Evolutionary conservation across 2,888 invertebrate species (phyloP), one percentile per base, ranked within the genome.

Genomic region (Platycnemis pennipes): DNA sequence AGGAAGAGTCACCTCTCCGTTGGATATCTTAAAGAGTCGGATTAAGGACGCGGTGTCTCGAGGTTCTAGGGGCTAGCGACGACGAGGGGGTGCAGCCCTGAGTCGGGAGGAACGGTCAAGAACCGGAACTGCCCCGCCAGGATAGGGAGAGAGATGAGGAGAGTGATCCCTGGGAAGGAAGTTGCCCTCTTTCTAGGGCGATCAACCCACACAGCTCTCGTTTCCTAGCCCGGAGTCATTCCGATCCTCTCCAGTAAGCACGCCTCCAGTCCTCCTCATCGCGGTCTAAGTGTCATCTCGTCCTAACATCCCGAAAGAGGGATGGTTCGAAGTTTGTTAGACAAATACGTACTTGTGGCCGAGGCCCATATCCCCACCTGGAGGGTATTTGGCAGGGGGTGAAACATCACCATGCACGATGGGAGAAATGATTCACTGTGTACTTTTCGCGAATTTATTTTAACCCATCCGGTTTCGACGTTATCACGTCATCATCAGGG

Each of bases 21-120:
- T 16, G 89, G 89, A 89, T 89, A 89, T 89, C 89, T 89, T 89
- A 56, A 89, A 89, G 53, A 89, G 89, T 49, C 89, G 89, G 89
- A 89, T 89, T 89, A 89, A 31, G 89, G 89, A 37, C 89, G 56
- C 37, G 53, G 89, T 53, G 49, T 37, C 63, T 16, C 1, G 63
- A 49, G 63, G 63, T 22, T 63, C 63, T 22, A 22, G 37, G 31
- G 86, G 86, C 42, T 63, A 19, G 63, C 63, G 26, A 26, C 19
- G 5, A 5, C 22, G 26, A 44, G 3, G 85, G 4, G 42, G 44
- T 22, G 22, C 5, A 45, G 87, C 44, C 26, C 19, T 19, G 44
- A 45, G 26, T 26, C 44, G 87, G 45, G 87, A 87, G 16, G 44
- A 44, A 22, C 16, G 63, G n/a, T 26, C 26, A 53, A 37, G 56